A percentile compares a stretch with the other conserved stretches of the same genome.
These are phyloP conservation scores for Hipparchia semele DNA, from an alignment of 2,888 invertebrate genomes.

Conservation along the genomic window DNA sequence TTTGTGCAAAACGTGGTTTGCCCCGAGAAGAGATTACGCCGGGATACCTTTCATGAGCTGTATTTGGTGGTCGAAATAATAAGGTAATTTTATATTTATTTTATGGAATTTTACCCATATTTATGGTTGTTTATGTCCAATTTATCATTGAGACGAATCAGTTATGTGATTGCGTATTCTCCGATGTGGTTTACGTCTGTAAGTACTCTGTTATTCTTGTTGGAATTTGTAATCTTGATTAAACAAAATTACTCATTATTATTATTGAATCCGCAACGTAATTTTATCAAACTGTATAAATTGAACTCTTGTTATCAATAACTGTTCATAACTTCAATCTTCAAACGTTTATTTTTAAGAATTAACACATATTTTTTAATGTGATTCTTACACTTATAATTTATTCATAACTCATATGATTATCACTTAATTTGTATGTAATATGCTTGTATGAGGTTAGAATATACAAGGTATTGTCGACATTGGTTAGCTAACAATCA, in stretches of 20 bases:
- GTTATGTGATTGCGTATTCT: slow-evolving; percentile 32
- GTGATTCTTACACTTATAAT: neutral
- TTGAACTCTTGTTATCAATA: slow-evolving; percentile 27
- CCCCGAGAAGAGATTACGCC: slow-evolving; percentile 1
- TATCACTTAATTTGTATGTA: neutral
- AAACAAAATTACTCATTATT: slow-evolving; percentile 19
- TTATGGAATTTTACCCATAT: slow-evolving; percentile 44
- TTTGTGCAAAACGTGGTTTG: neutral
- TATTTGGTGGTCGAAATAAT: neutral
- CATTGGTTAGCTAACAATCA: neutral
- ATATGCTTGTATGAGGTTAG: neutral
- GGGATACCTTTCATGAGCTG: neutral
- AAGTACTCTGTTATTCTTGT: slow-evolving; percentile 24
- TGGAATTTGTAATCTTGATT: slow-evolving; percentile 5
- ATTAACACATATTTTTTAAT: slow-evolving; percentile 9
- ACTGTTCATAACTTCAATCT: neutral
- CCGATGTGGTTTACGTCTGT: slow-evolving; percentile 10
- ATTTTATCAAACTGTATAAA: slow-evolving; percentile 26
- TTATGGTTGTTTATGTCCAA: slow-evolving; percentile 35
- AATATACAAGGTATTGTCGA: neutral
- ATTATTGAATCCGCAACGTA: slow-evolving; percentile 29
- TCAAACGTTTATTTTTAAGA: neutral
- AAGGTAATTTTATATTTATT: slow-evolving; percentile 60
- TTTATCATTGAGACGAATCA: slow-evolving; percentile 52
- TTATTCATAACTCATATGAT: neutral